These are phyloP conservation scores for Catharus ustulatus DNA, from an alignment of 2,797 vertebrate species.

Conservation along the genomic window DNA sequence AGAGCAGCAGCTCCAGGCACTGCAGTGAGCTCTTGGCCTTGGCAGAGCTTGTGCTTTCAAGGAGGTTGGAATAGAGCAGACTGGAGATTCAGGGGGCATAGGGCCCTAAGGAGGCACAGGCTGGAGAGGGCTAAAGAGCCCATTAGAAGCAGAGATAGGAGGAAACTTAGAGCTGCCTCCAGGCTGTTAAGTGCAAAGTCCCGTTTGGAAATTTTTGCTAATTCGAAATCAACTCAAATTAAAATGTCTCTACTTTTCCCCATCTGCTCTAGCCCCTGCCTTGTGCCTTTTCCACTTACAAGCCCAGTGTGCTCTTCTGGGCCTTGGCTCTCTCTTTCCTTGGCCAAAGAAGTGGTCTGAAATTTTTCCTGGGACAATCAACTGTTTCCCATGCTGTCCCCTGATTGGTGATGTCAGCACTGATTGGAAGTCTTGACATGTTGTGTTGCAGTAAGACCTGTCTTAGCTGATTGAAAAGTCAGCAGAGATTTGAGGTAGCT, in stretches of 20 bases:
- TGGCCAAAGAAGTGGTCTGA: background rate
- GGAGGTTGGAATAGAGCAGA: background rate
- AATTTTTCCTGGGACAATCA: background rate
- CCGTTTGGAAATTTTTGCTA: background rate
- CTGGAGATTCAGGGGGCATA: background rate
- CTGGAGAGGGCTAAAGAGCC: background rate
- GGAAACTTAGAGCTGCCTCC: background rate
- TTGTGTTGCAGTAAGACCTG: background rate
- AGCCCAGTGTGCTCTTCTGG: background rate
- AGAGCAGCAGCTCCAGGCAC: background rate
- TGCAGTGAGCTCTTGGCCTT: background rate
- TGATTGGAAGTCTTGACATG: background rate
- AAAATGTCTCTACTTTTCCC: background rate
- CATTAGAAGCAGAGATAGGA: background rate
- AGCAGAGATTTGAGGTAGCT: background rate
- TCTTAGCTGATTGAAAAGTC: background rate
- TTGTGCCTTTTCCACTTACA: background rate
- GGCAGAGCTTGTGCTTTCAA: background rate
- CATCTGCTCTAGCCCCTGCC: background rate
- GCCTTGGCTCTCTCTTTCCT: background rate
- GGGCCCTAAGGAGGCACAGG: background rate
- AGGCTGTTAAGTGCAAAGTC: background rate
- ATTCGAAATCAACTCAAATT: background rate
- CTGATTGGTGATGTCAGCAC: background rate
- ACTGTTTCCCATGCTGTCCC: background rate